Base-by-base conservation (phyloP, 30 jellyfish, hydroid and myxozoan species). In the Hydractinia echinata region DNA sequence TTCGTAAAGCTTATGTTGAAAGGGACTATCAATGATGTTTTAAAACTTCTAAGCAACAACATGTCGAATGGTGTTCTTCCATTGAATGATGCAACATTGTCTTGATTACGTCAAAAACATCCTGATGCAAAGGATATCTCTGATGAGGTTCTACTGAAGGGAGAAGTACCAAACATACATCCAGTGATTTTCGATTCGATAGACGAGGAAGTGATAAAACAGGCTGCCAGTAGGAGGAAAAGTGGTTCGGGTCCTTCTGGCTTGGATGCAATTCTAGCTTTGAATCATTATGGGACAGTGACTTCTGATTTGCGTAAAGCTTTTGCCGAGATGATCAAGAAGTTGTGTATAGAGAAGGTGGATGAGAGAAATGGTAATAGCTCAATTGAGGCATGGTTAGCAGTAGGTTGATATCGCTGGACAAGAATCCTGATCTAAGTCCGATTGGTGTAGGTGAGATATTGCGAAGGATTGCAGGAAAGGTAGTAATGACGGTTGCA, bases 191-290 rank as follows among this genome's bases (percentile, higher is more conserved):
- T 58, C 0, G 69, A 58, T 0, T 13, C 19, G 19, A 58, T 58
- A 11, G 69, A 58, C 69, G 3, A 58, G 19, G 3, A 58, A 16
- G 1, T 16, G 3, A 16, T 58, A 13, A 58, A 58, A 16, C 69
- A 58, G 19, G 69, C 3, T 13, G 69, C 69, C 0, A 58, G 1
- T 58, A 58, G 3, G 19, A 58, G 3, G 69, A 58, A 58, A 58
- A n/a, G 68, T 10, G 69, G 69, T 58, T 58, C 69, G 18, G 69
- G 69, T 11, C 69, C 69, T 58, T 58, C 69, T 11, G 69, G 69
- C 19, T 11, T 58, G 69, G 69, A 58, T 58, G 69, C 3, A 16
- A 58, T 58, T 58, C 15, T 58, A 13, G 69, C 69, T 16, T 58
- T 1, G 69, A 58, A 58, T 58, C 69, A 58, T 16, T 58, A 58